A percentile compares a stretch with the other conserved stretches of the same genome.
These are phyloP conservation scores for Spodoptera frugiperda DNA, from an alignment of 1,140 invertebrate genomes.

Conservation along the genomic window DNA sequence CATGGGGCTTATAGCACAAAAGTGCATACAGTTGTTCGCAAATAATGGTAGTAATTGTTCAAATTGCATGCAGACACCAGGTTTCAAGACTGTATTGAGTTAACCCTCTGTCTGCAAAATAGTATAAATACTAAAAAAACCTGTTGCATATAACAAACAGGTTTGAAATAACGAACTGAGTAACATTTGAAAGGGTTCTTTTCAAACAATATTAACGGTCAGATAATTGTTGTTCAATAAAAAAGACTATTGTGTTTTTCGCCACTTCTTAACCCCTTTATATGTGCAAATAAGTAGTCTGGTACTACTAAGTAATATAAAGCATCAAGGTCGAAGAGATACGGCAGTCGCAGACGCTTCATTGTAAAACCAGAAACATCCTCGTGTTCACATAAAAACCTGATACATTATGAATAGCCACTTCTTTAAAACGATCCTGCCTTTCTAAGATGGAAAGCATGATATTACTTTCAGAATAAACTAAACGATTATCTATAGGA, in stretches of 20 bases:
- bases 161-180: conserved; percentile 24
- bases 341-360: neutral
- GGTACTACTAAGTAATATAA: neutral
- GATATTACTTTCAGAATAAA: neutral
- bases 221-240: neutral
- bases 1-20: too few relatives aligned
- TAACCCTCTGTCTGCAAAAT: conserved; percentile 13
- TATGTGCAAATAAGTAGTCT: neutral
- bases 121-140: conserved; percentile 13
- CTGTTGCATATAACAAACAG: conserved; percentile 10
- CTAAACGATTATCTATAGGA: neutral
- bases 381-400: neutral
- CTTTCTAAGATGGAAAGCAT: neutral
- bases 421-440: too few relatives aligned
- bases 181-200: conserved; percentile 29
- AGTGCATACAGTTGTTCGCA: too few relatives aligned
- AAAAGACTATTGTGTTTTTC: conserved; percentile 22
- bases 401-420: neutral
- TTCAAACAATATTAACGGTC: conserved; percentile 30
- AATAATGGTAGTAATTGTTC: too few relatives aligned
- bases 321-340: neutral
- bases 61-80: neutral
- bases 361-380: neutral
- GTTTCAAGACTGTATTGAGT: neutral
- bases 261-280: neutral